Evolutionary conservation across 2,888 invertebrate genomes (phyloP).

Genomic region (Caprella mutica): DNA sequence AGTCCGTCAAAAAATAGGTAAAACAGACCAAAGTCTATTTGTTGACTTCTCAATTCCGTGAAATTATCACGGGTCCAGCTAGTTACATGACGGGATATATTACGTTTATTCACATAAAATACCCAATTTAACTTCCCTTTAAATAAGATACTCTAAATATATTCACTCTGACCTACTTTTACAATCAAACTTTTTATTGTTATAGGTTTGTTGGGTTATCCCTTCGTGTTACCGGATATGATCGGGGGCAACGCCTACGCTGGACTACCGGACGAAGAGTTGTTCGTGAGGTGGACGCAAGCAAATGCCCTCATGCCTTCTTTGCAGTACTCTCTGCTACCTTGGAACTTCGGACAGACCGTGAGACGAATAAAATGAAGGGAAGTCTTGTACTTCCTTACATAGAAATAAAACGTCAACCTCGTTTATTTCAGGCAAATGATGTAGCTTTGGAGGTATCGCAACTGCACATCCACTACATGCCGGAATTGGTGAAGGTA

Average conservation of each 20-base stretch:
- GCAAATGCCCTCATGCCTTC: conserved; percentile 64
- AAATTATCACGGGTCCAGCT: no score
- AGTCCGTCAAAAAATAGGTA: no score
- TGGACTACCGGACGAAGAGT: conserved; percentile 40
- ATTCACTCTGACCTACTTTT: neutral
- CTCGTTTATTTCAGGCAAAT: conserved; percentile 45
- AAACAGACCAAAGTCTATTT: no score
- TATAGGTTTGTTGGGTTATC: conserved; percentile 49
- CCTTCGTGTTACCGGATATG: conserved; percentile 68
- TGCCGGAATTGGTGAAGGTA: conserved; percentile 40
- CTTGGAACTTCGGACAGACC: conserved; percentile 70
- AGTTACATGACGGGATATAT: no score
- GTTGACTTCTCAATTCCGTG: no score
- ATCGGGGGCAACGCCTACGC: conserved; percentile 48
- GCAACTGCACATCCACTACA: conserved; percentile 52
- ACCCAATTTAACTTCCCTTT: no score
- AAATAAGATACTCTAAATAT: neutral
- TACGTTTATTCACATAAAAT: no score
- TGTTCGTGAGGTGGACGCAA: conserved; percentile 67
- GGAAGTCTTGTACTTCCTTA: no score
- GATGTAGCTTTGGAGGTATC: conserved; percentile 53
- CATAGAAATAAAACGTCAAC: neutral
- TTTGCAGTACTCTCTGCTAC: conserved; percentile 66
- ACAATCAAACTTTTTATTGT: no score
- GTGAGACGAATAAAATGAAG: no score